phyloP scores from a whole-genome alignment of 2,797 vertebrate species.

The Acestrorhynchus altus region DNA sequence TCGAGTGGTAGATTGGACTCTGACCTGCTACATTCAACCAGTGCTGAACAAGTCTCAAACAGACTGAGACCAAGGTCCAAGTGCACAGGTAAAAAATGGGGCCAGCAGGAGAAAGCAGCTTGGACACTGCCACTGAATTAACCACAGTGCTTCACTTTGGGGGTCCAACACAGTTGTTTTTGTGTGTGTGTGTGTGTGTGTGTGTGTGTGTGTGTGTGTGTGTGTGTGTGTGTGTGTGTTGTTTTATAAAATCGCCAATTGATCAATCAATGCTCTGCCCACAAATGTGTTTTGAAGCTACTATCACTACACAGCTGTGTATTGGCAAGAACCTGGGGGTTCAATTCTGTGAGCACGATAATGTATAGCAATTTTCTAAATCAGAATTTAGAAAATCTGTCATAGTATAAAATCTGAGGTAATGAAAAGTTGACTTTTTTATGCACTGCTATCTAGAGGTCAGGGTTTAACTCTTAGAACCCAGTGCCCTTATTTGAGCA shows the following conservation, averaged over 20 bases:
- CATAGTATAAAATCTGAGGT: too few species aligned
- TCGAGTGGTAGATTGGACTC: neutral
- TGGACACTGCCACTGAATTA: neutral
- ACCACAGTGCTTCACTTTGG: neutral
- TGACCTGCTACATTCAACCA: neutral
- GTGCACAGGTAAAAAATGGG: neutral
- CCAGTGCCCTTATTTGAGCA: too few species aligned
- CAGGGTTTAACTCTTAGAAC: too few species aligned
- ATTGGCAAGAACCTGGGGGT: too few species aligned
- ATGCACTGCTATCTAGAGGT: too few species aligned
- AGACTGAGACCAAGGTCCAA: neutral
- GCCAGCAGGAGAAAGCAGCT: neutral
- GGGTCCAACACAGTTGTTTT: too few species aligned
- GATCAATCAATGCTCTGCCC: neutral
- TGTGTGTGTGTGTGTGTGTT: neutral
- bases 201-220: neutral
- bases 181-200: neutral
- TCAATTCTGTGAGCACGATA: too few species aligned
- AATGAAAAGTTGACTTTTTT: too few species aligned
- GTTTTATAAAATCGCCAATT: neutral
- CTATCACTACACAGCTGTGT: neutral
- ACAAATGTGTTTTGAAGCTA: neutral
- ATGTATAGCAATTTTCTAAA: too few species aligned
- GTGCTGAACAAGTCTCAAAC: neutral
- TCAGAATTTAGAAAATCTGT: too few species aligned